These are phyloP conservation scores for Bugula neritina DNA, from an alignment of 2,888 invertebrate genomes.

Conservation along the genomic window DNA sequence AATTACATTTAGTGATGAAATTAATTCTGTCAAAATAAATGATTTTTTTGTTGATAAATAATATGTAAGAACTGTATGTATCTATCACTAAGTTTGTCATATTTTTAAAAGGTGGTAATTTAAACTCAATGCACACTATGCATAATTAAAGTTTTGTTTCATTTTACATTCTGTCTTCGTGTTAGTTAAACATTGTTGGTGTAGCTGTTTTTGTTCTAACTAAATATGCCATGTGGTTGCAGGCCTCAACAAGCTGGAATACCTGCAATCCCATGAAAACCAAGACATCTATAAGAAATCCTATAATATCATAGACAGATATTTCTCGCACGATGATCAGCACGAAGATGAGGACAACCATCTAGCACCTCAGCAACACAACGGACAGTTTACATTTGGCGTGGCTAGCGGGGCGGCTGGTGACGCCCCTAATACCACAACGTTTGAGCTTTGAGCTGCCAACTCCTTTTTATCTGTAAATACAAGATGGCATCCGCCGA, in stretches of 20 bases:
- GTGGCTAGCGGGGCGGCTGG: not conserved
- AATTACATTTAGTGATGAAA: too few species aligned
- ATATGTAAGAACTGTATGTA: too few species aligned
- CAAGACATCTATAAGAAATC: slow-evolving; percentile 94
- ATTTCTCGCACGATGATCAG: slow-evolving; percentile 73
- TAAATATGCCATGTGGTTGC: not conserved
- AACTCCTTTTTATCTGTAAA: too few species aligned
- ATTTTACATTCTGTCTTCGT: not conserved
- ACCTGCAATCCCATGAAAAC: slow-evolving; percentile 92
- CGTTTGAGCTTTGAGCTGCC: not conserved
- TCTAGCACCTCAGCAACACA: slow-evolving; percentile 63
- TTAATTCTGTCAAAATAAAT: too few species aligned
- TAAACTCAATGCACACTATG: not conserved
- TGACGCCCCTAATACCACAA: not conserved
- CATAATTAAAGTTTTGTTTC: not conserved
- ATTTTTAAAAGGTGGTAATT: not conserved
- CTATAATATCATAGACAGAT: slow-evolving; percentile 91
- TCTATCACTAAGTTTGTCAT: too few species aligned
- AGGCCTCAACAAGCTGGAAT: slow-evolving; percentile 97
- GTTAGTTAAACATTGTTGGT: not conserved
- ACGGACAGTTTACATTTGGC: slow-evolving; percentile 39
- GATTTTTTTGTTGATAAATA: too few species aligned
- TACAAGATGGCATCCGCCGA: too few species aligned
- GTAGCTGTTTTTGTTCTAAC: not conserved
- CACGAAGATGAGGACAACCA: slow-evolving; percentile 65